Conservation (phyloP, 1,140 invertebrate genomes). For the Samia ricini region DNA sequence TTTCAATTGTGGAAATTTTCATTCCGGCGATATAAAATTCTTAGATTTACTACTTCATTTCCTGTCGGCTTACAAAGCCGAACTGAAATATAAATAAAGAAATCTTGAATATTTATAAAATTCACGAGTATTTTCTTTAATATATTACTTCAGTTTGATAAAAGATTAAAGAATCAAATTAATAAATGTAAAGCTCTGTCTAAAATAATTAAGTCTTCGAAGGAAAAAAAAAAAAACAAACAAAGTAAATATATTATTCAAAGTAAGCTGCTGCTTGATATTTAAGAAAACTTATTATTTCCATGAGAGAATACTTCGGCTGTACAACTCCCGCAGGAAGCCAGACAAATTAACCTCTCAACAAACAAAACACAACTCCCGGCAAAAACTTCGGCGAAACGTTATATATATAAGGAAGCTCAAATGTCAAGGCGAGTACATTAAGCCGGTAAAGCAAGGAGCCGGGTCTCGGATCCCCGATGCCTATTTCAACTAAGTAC, state of each 20-base stretch:
- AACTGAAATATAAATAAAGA: constrained; percentile 2
- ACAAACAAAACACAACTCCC: background rate
- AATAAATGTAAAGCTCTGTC: background rate
- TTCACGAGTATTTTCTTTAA: too few species aligned
- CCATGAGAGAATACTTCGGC: background rate
- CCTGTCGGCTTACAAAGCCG: constrained; percentile 10
- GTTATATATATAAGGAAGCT: constrained; percentile 6
- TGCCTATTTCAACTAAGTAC: constrained; percentile 43
- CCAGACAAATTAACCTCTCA: background rate
- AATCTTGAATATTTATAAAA: too few species aligned
- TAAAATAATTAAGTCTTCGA: background rate
- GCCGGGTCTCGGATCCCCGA: constrained; percentile 4
- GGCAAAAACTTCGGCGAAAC: background rate
- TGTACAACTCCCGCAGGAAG: background rate
- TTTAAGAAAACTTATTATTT: background rate
- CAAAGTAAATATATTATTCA: background rate
- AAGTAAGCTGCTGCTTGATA: background rate
- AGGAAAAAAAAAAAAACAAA: background rate
- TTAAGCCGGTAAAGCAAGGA: constrained; percentile 10
- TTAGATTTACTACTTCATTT: constrained; percentile 18
- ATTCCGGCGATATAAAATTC: constrained; percentile 20
- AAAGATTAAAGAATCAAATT: too few species aligned
- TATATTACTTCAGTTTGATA: too few species aligned
- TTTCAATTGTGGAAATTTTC: constrained; percentile 20
- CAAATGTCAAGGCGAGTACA: constrained; percentile 6